Percentiles rank a stretch among this genome's conserved stretches.
Evolutionary conservation across 2,113 vertebrate species (phyloP).

Genomic region (Phalacrocorax carbo): DNA sequence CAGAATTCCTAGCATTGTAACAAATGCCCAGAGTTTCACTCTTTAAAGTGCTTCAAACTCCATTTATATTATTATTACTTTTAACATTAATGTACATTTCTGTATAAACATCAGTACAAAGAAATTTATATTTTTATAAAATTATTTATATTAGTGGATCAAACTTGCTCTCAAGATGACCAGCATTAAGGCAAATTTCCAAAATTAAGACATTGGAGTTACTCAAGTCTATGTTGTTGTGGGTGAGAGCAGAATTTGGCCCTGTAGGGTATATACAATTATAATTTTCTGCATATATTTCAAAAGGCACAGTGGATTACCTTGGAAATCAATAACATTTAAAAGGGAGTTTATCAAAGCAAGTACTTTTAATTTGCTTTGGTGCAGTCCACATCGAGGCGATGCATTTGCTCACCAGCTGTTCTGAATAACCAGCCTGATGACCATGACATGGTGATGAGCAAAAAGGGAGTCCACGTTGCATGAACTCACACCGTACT

Average conservation of each 20-base stretch:
- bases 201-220: neutral
- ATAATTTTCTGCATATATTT: neutral
- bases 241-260: constrained; percentile 30
- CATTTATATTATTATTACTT: constrained; percentile 69
- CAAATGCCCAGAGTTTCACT: constrained; percentile 41
- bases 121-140: constrained; percentile 45
- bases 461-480: neutral
- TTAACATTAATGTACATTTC: constrained; percentile 47
- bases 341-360: neutral
- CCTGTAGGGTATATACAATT: constrained; percentile 2
- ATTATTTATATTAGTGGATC: constrained; percentile 16
- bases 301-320: neutral
- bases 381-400: neutral
- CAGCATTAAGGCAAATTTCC: neutral
- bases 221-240: neutral
- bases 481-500: neutral
- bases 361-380: neutral
- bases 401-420: neutral
- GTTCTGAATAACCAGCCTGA: neutral
- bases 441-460: neutral
- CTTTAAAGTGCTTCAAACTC: constrained; percentile 72
- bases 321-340: neutral
- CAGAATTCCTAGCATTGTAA: constrained; percentile 49
- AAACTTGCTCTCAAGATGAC: constrained; percentile 22
- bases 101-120: constrained; percentile 47